Evolutionary conservation across 2,113 vertebrate species (phyloP).

Genomic region (Zapus hudsonius): DNA sequence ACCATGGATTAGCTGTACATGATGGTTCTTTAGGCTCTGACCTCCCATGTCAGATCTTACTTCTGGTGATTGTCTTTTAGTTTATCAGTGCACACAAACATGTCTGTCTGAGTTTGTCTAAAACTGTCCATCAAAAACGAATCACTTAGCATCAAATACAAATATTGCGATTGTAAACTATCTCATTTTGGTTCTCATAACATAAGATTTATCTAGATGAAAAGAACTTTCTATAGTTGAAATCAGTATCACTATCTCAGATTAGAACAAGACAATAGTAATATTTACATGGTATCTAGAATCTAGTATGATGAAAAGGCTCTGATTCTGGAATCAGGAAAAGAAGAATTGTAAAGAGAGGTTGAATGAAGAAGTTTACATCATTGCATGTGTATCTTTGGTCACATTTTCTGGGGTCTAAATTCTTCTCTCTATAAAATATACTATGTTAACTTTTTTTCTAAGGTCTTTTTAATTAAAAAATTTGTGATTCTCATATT

Average conservation of each 20-base stretch:
- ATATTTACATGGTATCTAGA: background rate
- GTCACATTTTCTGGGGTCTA: conserved; percentile 28
- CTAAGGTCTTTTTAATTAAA: conserved; percentile 20
- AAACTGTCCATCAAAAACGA: conserved; percentile 11
- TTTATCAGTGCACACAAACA: conserved; percentile 27
- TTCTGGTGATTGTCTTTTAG: conserved; percentile 32
- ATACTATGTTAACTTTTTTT: conserved; percentile 20
- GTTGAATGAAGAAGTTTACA: background rate
- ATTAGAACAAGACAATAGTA: background rate
- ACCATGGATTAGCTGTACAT: background rate
- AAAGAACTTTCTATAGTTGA: conserved; percentile 23
- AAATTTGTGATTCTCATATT: conserved; percentile 36
- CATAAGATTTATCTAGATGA: conserved; percentile 40
- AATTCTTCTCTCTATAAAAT: conserved; percentile 27
- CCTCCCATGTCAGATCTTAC: background rate
- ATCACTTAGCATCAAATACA: background rate
- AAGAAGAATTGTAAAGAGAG: background rate
- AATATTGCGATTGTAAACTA: background rate
- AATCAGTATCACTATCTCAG: background rate
- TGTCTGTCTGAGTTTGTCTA: background rate
- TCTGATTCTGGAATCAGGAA: background rate
- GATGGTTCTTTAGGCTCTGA: background rate
- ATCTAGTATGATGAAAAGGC: background rate
- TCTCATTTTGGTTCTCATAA: background rate
- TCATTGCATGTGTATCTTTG: background rate